Conservation (phyloP, 2,888 invertebrate species). For the Chrysolina oricalcia region DNA sequence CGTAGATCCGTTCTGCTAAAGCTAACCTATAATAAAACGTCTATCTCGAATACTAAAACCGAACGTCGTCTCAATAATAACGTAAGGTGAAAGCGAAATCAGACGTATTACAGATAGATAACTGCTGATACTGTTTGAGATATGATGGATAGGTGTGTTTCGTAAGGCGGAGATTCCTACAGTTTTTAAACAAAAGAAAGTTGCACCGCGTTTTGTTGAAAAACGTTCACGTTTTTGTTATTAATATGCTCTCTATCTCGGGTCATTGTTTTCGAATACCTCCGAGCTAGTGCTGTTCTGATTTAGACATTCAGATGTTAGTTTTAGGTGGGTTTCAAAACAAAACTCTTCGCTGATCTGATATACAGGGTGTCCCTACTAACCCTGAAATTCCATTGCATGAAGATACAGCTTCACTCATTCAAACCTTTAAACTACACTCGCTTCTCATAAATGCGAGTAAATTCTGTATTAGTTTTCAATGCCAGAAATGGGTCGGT, state of each 20-base stretch:
- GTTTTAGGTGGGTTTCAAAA: conserved; percentile 1
- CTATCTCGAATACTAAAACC: background rate
- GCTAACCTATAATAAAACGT: conserved; percentile 12
- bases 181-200: conserved; percentile 34
- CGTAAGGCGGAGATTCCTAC: conserved; percentile 29
- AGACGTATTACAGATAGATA: conserved; percentile 19
- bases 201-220: conserved; percentile 27
- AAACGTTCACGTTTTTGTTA: conserved; percentile 33
- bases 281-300: conserved; percentile 27
- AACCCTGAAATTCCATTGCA: too few relatives aligned
- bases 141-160: conserved; percentile 34
- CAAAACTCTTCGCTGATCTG: too few relatives aligned
- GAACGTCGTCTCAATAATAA: background rate
- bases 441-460: too few relatives aligned
- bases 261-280: conserved; percentile 30
- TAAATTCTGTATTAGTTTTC: too few relatives aligned
- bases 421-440: too few relatives aligned
- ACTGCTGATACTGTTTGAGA: conserved; percentile 28
- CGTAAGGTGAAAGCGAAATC: conserved; percentile 31
- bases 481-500: too few relatives aligned
- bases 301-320: conserved; percentile 21
- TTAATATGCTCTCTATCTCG: conserved; percentile 21
- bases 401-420: too few relatives aligned
- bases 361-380: too few relatives aligned
- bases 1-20: background rate